phyloP scores from a whole-genome alignment of 2,888 invertebrate species.

The Leucophora obtusa region DNA sequence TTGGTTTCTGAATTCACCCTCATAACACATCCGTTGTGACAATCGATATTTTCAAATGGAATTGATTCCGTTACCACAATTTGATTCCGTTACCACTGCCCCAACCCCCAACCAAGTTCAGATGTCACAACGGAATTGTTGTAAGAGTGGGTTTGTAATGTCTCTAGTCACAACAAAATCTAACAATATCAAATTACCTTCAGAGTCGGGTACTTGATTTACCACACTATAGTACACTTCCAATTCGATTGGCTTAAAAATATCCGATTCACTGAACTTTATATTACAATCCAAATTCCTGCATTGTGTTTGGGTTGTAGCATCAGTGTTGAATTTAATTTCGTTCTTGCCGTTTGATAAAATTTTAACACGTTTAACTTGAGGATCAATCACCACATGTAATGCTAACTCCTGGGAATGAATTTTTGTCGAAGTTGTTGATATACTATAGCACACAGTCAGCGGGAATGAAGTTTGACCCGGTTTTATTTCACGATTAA shows the following conservation, averaged over 20 bases:
- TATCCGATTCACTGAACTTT: conserved; percentile 74
- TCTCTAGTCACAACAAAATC: too few relatives aligned
- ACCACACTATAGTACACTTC: conserved; percentile 76
- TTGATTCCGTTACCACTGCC: too few relatives aligned
- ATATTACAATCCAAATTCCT: conserved; percentile 73
- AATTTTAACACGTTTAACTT: conserved; percentile 75
- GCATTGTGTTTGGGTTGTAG: conserved; percentile 71
- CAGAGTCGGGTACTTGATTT: conserved; percentile 74
- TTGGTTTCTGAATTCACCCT: too few relatives aligned
- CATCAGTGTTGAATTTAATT: conserved; percentile 71
- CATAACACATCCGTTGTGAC: too few relatives aligned
- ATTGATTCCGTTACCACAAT: too few relatives aligned
- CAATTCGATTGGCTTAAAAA: conserved; percentile 77
- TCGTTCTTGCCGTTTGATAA: conserved; percentile 71
- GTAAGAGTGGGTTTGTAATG: too few relatives aligned
- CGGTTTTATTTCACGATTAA: conserved; percentile 76
- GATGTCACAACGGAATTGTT: too few relatives aligned
- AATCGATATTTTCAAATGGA: too few relatives aligned
- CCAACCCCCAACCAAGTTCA: too few relatives aligned
- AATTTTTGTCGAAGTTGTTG: conserved; percentile 69
- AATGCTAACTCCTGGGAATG: conserved; percentile 72
- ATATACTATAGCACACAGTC: conserved; percentile 73
- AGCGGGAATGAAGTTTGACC: conserved; percentile 75
- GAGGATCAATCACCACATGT: conserved; percentile 73
- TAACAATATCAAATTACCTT: conserved; percentile 67